Evolutionary conservation across 2,888 invertebrate genomes (phyloP), one percentile per base, ranked within the genome.

Genomic region (Frankliniella fusca): DNA sequence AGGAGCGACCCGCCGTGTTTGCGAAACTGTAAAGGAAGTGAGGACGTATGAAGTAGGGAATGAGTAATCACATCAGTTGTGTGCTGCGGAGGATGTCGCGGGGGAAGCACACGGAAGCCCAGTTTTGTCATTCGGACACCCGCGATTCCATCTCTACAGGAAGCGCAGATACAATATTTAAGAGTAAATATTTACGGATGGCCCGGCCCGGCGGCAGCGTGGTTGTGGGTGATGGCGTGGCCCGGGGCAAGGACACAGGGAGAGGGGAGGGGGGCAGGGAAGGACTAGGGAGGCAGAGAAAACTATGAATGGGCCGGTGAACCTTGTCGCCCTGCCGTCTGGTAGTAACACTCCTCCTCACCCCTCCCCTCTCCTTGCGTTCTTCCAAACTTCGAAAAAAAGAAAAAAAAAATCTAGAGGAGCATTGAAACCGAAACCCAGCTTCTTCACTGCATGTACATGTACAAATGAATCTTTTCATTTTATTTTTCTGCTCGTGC

Each of bases 111-210:
- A 38, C 38, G 38, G 38, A 38, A 38, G 38, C 38, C 5, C 38
- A 38, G 38, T 38, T 76, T 76, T 76, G 70, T 76, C 70, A 27
- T 12, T 76, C 70, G 23, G 27, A 38, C 38, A 38, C 38, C 38
- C 70, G 70, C 23, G 70, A 76, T 76, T 76, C 70, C 38, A 38
- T 38, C 38, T 38, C 38, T 23, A 70, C 70, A 76, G 70, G 70
- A 76, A 76, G 15, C 61, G 61, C n/a, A n/a, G 61, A 76, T 76
- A 76, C 70, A 76, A 76, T 76, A 76, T 76, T 76, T 76, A 27
- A 76, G 70, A 76, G 70, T 76, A 76, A 76, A 76, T 23, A 76
- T 76, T 76, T 23, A 76, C 70, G 70, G 23, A 76, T 76, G 61
- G 61, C 23, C 10, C 23, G 23, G 70, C 54, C 54, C 70, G 70